Conservation (phyloP, 2,113 vertebrate genomes). For the Strix uralensis region DNA sequence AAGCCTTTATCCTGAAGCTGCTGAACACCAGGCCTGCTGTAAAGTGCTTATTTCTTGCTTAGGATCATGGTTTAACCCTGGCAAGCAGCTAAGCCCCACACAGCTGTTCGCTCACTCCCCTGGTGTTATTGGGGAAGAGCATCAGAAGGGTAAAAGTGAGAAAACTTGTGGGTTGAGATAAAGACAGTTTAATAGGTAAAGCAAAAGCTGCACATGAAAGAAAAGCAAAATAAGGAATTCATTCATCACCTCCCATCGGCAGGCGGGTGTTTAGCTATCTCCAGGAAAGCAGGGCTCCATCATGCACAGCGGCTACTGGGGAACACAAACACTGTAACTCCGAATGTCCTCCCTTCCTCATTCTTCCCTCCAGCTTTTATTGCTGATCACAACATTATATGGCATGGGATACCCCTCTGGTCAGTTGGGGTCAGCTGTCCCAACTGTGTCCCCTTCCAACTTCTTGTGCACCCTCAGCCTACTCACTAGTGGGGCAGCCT, state of each 20-base stretch:
- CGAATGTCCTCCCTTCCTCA: not conserved
- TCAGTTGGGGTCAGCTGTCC: not conserved
- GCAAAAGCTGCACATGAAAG: fast-evolving
- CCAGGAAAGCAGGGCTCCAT: not conserved
- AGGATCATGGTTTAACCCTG: not conserved
- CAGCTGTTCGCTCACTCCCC: not conserved
- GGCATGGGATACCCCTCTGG: not conserved
- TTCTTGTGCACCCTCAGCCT: not conserved
- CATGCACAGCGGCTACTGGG: fast-evolving
- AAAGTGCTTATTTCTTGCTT: not conserved
- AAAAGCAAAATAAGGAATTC: not conserved
- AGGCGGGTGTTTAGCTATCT: not conserved
- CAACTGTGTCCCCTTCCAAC: not conserved
- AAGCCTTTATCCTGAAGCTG: not conserved
- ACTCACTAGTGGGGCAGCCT: fast-evolving
- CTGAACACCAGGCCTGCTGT: not conserved
- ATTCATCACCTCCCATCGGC: not conserved
- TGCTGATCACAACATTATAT: not conserved
- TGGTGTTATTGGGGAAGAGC: not conserved
- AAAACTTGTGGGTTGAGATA: not conserved
- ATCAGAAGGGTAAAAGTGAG: not conserved
- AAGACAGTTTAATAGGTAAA: not conserved
- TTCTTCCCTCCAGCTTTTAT: not conserved
- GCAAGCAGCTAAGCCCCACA: not conserved
- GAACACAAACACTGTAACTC: not conserved